These are phyloP conservation scores for Smithornis capensis DNA, from an alignment of 2,113 vertebrate genomes.

Conservation along the genomic window DNA sequence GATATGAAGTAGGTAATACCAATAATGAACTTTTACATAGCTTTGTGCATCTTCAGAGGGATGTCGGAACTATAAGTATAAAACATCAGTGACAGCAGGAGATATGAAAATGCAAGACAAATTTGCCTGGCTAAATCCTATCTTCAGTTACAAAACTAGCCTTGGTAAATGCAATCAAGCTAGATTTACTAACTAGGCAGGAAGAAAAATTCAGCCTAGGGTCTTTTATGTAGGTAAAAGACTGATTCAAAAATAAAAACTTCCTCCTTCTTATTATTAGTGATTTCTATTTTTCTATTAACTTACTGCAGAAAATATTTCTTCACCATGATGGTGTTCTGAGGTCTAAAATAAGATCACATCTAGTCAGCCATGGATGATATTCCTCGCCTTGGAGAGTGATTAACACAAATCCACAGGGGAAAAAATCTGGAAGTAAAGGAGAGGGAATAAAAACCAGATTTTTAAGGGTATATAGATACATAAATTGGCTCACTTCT, in stretches of 20 bases:
- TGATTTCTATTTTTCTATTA: slow-evolving; percentile 47
- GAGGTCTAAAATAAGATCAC: slow-evolving; percentile 1
- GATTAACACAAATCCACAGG: slow-evolving; percentile 7
- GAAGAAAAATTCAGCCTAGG: background rate
- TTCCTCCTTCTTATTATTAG: background rate
- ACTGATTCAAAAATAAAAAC: slow-evolving; percentile 10
- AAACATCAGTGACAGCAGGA: background rate
- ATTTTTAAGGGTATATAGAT: background rate
- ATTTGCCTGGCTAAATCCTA: background rate
- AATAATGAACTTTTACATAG: slow-evolving; percentile 16
- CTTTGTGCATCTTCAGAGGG: background rate
- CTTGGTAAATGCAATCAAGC: background rate
- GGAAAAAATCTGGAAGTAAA: background rate
- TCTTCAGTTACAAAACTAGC: background rate
- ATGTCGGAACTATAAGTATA: background rate
- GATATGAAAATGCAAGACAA: background rate
- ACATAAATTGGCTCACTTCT: background rate
- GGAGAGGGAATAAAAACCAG: background rate
- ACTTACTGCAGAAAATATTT: slow-evolving; percentile 26
- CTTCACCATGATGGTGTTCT: background rate
- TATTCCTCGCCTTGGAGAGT: background rate
- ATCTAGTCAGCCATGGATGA: background rate
- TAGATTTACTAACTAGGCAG: background rate
- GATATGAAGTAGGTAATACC: slow-evolving; percentile 31
- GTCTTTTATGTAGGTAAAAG: background rate